These are phyloP conservation scores for Brachypterus glaber DNA, from an alignment of 2,888 invertebrate genomes.

Conservation along the genomic window DNA sequence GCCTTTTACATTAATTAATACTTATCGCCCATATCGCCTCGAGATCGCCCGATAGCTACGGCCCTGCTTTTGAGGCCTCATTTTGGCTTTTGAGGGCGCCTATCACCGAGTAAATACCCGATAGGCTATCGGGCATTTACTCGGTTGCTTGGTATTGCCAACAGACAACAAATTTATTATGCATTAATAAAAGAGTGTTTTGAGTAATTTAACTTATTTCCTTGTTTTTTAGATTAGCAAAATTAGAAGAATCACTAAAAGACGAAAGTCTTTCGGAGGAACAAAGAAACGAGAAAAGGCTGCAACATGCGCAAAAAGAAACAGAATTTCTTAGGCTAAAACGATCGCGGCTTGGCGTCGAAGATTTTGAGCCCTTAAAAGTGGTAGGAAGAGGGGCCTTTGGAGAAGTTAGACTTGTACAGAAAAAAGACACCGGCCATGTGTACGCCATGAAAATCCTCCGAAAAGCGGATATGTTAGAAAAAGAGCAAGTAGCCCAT, in stretches of 20 bases:
- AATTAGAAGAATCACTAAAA: conserved; percentile 92
- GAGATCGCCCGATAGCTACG: too few relatives aligned
- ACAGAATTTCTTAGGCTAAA: conserved; percentile 96
- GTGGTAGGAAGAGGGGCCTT: conserved; percentile 91
- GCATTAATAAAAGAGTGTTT: too few relatives aligned
- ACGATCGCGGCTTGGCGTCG: conserved; percentile 89
- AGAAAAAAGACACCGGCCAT: conserved; percentile 99
- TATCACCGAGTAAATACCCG: too few relatives aligned
- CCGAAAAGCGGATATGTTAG: conserved; percentile 96
- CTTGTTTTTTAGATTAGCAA: conserved; percentile 56
- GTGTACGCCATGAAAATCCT: conserved; percentile 99
- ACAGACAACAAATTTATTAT: too few relatives aligned
- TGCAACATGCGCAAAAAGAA: conserved; percentile 96
- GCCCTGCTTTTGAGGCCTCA: too few relatives aligned
- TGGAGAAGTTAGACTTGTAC: conserved; percentile 92
- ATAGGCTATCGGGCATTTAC: too few relatives aligned
- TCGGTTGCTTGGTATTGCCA: too few relatives aligned
- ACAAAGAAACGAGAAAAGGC: conserved; percentile 88
- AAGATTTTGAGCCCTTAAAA: conserved; percentile 97
- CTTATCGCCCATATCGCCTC: too few relatives aligned
- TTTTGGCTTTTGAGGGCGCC: too few relatives aligned
- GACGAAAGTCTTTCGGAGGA: conserved; percentile 91
- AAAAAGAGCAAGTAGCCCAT: conserved; percentile 78
- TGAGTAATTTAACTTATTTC: conserved; percentile 2
- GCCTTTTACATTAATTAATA: too few relatives aligned